Percentiles rank a stretch among this genome's conserved stretches.
Conservation (phyloP, 2,797 vertebrate species). For the Eurystomus glaucurus region DNA sequence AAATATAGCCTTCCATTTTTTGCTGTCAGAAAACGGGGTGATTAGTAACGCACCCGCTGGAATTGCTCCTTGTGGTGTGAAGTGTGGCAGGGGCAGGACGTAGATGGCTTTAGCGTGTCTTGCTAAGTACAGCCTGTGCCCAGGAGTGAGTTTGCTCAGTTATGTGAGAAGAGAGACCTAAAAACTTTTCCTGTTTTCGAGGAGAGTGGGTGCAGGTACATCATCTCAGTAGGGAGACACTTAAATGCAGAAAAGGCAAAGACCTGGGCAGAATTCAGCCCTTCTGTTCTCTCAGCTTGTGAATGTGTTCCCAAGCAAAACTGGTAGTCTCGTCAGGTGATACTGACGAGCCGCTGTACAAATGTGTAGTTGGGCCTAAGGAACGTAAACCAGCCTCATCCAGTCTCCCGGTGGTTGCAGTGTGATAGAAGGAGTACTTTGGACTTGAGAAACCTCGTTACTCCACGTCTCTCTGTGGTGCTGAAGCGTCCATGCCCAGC, state of each 20-base stretch:
- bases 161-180: fast-evolving
- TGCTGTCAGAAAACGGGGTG: neutral
- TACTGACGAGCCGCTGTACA: fast-evolving
- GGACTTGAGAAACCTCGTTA: neutral
- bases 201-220: fast-evolving
- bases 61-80: neutral
- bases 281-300: fast-evolving
- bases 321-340: fast-evolving
- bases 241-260: neutral
- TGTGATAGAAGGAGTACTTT: neutral
- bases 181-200: neutral
- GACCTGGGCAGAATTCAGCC: neutral
- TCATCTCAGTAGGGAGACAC: fast-evolving
- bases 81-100: fast-evolving
- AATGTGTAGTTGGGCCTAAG: neutral
- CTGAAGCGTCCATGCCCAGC: neutral
- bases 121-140: fast-evolving
- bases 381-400: fast-evolving
- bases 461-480: fast-evolving
- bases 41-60: fast-evolving
- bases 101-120: neutral
- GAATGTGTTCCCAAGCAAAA: fast-evolving
- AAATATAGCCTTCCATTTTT: fast-evolving
- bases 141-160: neutral
- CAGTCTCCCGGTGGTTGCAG: fast-evolving